Percentiles rank a stretch among this genome's conserved stretches.
Conservation (phyloP, 1,140 invertebrate genomes). For the Mercenaria mercenaria region DNA sequence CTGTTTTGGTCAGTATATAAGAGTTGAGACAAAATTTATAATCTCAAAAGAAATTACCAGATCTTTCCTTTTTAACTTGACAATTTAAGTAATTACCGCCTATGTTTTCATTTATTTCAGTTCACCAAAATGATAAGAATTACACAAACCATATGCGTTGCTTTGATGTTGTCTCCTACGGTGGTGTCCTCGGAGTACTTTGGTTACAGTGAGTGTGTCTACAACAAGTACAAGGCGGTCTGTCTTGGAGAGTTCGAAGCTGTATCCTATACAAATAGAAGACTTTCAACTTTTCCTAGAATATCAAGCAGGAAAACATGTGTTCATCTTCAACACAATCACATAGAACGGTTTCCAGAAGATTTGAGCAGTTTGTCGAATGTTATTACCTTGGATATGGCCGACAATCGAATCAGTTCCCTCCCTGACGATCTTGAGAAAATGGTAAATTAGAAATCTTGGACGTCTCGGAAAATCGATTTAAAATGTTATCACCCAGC, state of each 20-base stretch:
- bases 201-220: conserved; percentile 36
- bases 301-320: conserved; percentile 3
- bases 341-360: conserved; percentile 16
- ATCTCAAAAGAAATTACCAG: too few species aligned
- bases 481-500: background rate
- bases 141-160: background rate
- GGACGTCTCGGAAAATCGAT: conserved; percentile 1
- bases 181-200: background rate
- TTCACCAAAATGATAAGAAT: background rate
- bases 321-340: background rate
- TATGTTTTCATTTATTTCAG: too few species aligned
- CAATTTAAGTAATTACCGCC: too few species aligned
- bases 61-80: too few species aligned
- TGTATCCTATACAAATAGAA: background rate
- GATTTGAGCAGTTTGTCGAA: background rate
- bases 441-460: conserved; percentile 24
- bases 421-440: conserved; percentile 16
- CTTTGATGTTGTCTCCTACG: background rate
- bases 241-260: background rate
- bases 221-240: conserved; percentile 7
- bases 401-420: background rate
- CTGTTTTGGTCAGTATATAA: too few species aligned
- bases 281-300: conserved; percentile 3
- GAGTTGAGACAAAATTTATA: too few species aligned
- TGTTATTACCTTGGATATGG: conserved; percentile 36